These are phyloP conservation scores for Osedax frankpressi DNA, from an alignment of 2,888 invertebrate genomes.

Conservation along the genomic window DNA sequence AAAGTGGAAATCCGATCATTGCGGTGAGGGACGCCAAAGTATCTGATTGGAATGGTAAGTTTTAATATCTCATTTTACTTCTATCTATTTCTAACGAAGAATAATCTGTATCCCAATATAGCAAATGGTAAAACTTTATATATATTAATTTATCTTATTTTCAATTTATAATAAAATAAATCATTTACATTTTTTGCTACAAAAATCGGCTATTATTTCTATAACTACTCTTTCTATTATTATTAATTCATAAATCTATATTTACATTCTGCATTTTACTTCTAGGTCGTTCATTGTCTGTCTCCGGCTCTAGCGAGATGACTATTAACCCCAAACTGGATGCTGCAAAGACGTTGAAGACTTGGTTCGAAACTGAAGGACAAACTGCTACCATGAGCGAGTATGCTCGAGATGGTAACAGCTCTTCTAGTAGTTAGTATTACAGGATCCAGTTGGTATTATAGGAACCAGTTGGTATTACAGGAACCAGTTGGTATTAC, in stretches of 20 bases:
- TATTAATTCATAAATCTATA: background rate
- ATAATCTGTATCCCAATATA: too few relatives aligned
- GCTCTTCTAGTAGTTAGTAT: conserved; percentile 20
- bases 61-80: too few relatives aligned
- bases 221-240: background rate
- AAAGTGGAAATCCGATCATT: conserved; percentile 63
- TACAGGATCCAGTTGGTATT: too few relatives aligned
- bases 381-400: conserved; percentile 43
- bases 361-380: conserved; percentile 70
- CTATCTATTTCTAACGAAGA: background rate
- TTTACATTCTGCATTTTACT: background rate
- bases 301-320: conserved; percentile 46
- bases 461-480: too few relatives aligned
- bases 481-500: too few relatives aligned
- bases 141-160: background rate
- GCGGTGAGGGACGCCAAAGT: conserved; percentile 72
- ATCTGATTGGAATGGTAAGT: conserved; percentile 62
- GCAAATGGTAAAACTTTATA: too few relatives aligned
- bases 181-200: too few relatives aligned
- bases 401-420: conserved; percentile 34
- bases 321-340: conserved; percentile 76
- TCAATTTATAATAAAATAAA: too few relatives aligned
- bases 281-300: conserved; percentile 43
- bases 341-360: conserved; percentile 69
- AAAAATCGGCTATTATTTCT: background rate